Evolutionary conservation across 92 coral and sea anemone genomes (phyloP).

Genomic region (Zoanthus sociatus): DNA sequence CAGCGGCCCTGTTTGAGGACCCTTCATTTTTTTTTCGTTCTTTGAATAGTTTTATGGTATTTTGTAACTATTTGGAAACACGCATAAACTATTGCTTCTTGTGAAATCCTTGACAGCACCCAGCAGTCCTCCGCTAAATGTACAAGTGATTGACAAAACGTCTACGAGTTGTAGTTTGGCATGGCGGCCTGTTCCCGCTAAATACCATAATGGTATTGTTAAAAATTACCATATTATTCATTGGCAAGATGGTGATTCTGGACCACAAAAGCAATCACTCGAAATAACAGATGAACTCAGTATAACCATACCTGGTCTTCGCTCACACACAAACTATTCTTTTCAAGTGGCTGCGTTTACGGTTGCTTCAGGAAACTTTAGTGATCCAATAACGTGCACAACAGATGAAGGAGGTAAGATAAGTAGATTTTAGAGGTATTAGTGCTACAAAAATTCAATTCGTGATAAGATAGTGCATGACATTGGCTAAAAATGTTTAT

Average conservation of each 20-base stretch:
- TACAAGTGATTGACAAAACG: not conserved
- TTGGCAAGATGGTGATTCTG: conserved; percentile 5
- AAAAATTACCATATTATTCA: conserved; percentile 7
- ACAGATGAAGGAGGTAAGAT: not conserved
- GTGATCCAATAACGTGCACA: not conserved
- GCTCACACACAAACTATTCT: conserved; percentile 5
- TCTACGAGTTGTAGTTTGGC: conserved; percentile 18
- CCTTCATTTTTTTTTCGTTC: no score
- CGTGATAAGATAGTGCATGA: no score
- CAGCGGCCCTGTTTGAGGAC: no score
- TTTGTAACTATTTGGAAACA: no score
- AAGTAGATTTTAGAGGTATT: no score
- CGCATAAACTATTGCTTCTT: no score
- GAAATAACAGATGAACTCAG: not conserved
- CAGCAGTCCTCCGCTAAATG: conserved; percentile 13
- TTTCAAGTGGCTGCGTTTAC: conserved; percentile 32
- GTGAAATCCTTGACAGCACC: conserved; percentile 25
- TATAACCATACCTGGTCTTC: not conserved
- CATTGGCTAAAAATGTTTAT: no score
- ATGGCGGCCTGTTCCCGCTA: conserved; percentile 16
- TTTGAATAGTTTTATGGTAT: no score
- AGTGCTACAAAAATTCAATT: no score
- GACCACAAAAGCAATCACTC: not conserved
- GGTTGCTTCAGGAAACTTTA: conserved; percentile 2
- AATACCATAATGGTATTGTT: not conserved